These are phyloP conservation scores for Sinosuthora webbiana DNA, from an alignment of 2,113 vertebrate species.

Conservation along the genomic window DNA sequence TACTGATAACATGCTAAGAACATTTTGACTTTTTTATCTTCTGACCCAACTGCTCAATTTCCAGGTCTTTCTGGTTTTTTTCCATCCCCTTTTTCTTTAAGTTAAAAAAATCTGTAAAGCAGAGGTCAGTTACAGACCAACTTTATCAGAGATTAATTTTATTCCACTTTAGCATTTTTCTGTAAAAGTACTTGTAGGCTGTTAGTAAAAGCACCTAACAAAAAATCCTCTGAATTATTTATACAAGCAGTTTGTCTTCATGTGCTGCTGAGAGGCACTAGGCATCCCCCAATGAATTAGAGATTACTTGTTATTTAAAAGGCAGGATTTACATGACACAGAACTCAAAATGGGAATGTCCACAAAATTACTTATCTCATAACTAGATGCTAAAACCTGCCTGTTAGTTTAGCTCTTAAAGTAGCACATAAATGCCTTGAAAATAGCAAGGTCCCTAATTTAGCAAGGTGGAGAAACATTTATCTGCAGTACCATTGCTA, in stretches of 20 bases:
- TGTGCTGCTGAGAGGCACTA: background rate
- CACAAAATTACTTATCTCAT: background rate
- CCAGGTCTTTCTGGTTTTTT: rapidly evolving
- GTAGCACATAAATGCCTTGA: background rate
- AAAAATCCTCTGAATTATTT: background rate
- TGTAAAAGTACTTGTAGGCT: background rate
- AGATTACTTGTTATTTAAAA: background rate
- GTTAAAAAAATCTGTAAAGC: background rate
- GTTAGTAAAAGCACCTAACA: background rate
- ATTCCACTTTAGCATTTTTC: background rate
- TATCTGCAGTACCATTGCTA: background rate
- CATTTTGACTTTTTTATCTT: background rate
- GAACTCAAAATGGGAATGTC: background rate
- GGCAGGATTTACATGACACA: background rate
- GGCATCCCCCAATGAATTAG: background rate
- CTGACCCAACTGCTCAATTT: background rate
- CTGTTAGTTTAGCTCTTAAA: background rate
- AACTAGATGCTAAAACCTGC: background rate
- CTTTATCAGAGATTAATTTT: background rate
- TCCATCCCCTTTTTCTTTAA: rapidly evolving
- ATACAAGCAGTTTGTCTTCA: background rate
- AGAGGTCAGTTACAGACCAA: background rate
- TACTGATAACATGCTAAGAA: background rate
- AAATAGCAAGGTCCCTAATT: background rate
- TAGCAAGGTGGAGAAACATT: background rate